Base-by-base conservation (phyloP, 2,888 invertebrate species). In the Phorcus lineatus region DNA sequence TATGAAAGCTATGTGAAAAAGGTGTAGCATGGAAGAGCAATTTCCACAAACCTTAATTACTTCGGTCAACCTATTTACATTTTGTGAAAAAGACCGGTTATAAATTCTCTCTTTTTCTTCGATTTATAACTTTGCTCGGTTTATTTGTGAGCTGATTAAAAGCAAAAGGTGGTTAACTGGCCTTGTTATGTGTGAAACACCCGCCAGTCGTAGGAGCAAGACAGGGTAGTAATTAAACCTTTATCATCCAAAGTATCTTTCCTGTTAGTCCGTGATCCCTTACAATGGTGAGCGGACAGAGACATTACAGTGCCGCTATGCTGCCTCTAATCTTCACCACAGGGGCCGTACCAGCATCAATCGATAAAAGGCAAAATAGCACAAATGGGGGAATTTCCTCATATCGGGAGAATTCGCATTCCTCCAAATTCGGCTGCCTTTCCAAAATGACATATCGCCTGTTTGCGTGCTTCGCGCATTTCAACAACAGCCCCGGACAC, bases 371-470 rank as follows among this genome's bases (percentile, higher is more conserved):
- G 28, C 62, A 62, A 62, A 62, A 62, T 62, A 24, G 28, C 24
- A 28, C 62, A 62, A 62, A 62, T 62, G 62, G 62, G 28, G 62
- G 28, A 62, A 62, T 62, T 62, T 62, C 62, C 62, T 22, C 62
- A 28, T 62, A 28, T 62, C 24, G 28, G 24, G 62, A 19, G n/a
- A 24, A 28, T 62, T 28, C 62, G 28, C 62, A 62, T 62, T 62
- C 62, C 28, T 62, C 28, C 62, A 62, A 62, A 28, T 24, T 62
- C 62, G 62, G 28, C 62, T 62, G 24, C 28, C 62, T 28, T 47
- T 62, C 62, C 62, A 62, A 28, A 28, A 62, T 62, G 62, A 62
- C 62, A 62, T 62, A 62, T 62, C 62, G 62, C 28, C 62, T 62
- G 62, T 7, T 62, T 62, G 62, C 62, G 62, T 62, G 62, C 24